Conservation (phyloP, 2,888 invertebrate genomes). For the Hypomecis punctinalis region DNA sequence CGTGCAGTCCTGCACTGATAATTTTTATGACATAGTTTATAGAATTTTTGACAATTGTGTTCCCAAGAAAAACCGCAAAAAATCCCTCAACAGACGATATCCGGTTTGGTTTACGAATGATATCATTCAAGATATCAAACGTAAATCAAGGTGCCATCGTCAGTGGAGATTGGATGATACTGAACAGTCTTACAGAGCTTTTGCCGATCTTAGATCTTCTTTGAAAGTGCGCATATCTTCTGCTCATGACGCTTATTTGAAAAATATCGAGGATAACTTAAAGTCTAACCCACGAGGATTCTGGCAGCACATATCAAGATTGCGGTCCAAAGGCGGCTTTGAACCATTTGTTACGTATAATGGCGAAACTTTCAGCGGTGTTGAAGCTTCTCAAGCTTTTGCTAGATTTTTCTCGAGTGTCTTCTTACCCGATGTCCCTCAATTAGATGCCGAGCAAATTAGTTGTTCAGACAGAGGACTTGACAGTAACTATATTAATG, state of each 20-base stretch:
- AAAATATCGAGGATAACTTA: constrained; percentile 6
- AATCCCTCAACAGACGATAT: not conserved
- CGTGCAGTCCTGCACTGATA: not conserved
- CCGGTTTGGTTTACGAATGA: not conserved
- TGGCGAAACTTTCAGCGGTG: not conserved
- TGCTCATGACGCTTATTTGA: not conserved
- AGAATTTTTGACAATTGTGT: not conserved
- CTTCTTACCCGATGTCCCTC: constrained; percentile 2
- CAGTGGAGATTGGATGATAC: not conserved
- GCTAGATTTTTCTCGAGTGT: constrained; percentile 15
- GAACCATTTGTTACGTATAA: constrained; percentile 12
- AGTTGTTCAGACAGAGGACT: not conserved
- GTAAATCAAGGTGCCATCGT: not conserved
- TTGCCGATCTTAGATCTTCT: not conserved
- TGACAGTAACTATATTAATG: constrained; percentile 11
- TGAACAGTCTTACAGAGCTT: not conserved
- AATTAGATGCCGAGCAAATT: not conserved
- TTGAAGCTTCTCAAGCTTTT: constrained; percentile 11
- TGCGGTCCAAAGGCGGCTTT: constrained; percentile 14
- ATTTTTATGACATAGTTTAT: not conserved
- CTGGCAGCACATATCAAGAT: constrained; percentile 10
- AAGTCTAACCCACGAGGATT: constrained; percentile 5
- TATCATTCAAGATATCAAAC: not conserved
- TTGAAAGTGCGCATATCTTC: not conserved
- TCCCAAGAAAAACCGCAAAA: not conserved